Base-by-base conservation (phyloP, 2,888 invertebrate genomes). In the Linyphia triangularis region DNA sequence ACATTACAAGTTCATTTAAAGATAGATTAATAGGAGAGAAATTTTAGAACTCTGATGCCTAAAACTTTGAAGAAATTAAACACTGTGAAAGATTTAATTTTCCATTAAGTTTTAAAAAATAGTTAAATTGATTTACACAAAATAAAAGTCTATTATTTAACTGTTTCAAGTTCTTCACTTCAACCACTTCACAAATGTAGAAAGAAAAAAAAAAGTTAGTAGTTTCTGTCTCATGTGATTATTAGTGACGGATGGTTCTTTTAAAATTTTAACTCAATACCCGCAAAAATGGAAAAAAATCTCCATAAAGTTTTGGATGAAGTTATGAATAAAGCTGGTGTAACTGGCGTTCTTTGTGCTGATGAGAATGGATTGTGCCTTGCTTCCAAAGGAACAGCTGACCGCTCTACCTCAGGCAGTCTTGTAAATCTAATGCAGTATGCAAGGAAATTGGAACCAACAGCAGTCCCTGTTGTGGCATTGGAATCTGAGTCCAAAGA, bases 341-440 rank as follows among this genome's bases (percentile, higher is more conserved):
- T 89, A 1, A 79, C 63, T 65, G 89, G 89, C 24, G 84, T 84
- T 40, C 57, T 84, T 9, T 83, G 83, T 73, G 84, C 78, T 26
- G 89, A 89, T 67, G 75, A 79, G 63, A 89, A 89, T 73, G 89
- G 89, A 26, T 65, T 89, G 9, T 89, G 89, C 26, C 40, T 89
- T 10, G 89, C 78, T 43, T 78, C 78, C 19, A 89, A 79, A 78
- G 88, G 88, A 30, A 33, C 43, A 13, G 61, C 70, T 9, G 78
- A 88, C 51, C 40, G 77, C 22, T 69, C 75, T 24, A 61, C 78
- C 9, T 77, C 83, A 26, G 88, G 88, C 16, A 77, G 77, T 51
- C 67, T 88, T 13, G 88, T 83, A n/a, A 82, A 88, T 70, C 57
- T 88, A 30, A 83, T 83, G 83, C 88, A 88, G 16, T 57, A 70